Evolutionary conservation across 1,140 invertebrate species (phyloP), one percentile per base, ranked within the genome.

Genomic region (Meloidogyne floridensis): DNA sequence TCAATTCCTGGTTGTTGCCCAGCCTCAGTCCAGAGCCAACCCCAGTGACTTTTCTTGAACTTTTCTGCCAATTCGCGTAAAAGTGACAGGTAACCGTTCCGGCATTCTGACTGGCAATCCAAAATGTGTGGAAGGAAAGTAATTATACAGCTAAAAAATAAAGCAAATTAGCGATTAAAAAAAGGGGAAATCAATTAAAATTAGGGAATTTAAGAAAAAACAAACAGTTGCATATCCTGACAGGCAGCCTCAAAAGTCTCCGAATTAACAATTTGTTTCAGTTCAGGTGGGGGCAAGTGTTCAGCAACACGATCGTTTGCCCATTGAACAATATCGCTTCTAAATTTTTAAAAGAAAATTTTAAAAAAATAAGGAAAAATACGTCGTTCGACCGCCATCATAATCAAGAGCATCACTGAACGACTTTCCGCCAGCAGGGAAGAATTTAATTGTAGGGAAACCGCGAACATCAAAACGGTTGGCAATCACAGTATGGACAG

Each of bases 391-490:
- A n/a, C 96, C 97, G 47, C 97, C 97, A 89, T 93, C 91, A 88
- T 93, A 93, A 10, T 93, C 93, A 80, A 91, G 86, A 73, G 96
- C 95, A 82, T 93, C 92, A 7, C 92, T 93, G 15, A 93, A 93
- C 84, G 93, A 93, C 79, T 93, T 92, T 90, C 95, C 96, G 82
- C 96, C 96, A 53, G 93, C 92, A 1, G 93, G 92, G 92, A 99
- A 99, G 90, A 94, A 94, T 91, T 99, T 99, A 82, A 99, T 98
- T 9, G 97, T 98, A 10, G 97, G 97, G 91, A 96, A 99, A 0
- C 97, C 97, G 86, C 94, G 93, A 56, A 99, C 93, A 56, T 89
- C 90, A 83, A 92, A 93, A 90, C 91, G 90, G 72, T 87, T 90
- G 10, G 92, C 95, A 91, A 95, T 95, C 5, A 92, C 88, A 82